Base-by-base conservation (phyloP, 1,140 invertebrate species). In the Augochlora pura region DNA sequence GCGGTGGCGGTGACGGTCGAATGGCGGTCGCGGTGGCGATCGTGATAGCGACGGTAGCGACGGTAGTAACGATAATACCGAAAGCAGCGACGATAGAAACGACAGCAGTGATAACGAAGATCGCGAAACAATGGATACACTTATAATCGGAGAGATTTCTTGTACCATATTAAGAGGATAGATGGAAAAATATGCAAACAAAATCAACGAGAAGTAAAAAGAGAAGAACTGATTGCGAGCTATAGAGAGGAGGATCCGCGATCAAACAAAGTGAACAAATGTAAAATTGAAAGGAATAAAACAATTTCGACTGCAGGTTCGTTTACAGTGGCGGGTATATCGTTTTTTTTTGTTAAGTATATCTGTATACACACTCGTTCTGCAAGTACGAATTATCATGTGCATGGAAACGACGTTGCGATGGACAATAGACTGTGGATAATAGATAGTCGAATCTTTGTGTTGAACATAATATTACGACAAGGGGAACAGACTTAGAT, bases 351-450 rank as follows among this genome's bases (percentile, higher is more conserved):
- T 25, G 27, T 27, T 32, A 27, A 21, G 32, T 54, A 65, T 9
- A 65, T 66, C 63, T 52, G 49, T 64, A 46, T 46, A 68, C 14
- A 62, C 23, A 68, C 21, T 78, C 9, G 68, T 72, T 64, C n/a
- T 46, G 32, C 49, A 62, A 64, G 52, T 79, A 77, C 64, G 81
- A 68, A 81, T 84, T 87, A 87, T 87, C 86, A 83, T 87, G 80
- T 86, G 67, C 62, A 75, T 82, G 86, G 83, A 87, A 73, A 81
- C 65, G 69, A 82, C 72, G 38, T 83, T 84, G 74, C 77, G 77
- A 74, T 79, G 77, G 85, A 83, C 77, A 66, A 81, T 80, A 76
- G 80, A 70, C 69, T 74, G 82, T 25, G 70, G 76, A 79, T 79
- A 76, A 54, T 65, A 67, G 67, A 59, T 73, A 76, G 68, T 27